Percentiles rank a stretch among this genome's conserved stretches.
Evolutionary conservation across 1,140 invertebrate genomes (phyloP).

Genomic region (Bacillus rossius): DNA sequence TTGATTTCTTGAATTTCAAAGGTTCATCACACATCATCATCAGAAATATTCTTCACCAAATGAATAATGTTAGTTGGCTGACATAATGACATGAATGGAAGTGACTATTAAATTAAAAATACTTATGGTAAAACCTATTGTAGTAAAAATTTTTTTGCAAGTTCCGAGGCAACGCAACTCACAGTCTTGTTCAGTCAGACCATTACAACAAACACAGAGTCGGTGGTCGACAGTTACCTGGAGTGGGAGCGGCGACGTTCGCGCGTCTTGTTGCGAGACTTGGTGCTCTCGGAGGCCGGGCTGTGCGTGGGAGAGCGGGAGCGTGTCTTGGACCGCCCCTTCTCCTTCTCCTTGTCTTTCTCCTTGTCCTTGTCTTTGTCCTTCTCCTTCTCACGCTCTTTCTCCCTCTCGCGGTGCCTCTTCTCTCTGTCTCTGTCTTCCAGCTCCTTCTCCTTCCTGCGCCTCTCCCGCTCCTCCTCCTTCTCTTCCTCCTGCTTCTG

Average conservation of each 20-base stretch:
- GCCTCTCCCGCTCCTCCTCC: conserved; percentile 6
- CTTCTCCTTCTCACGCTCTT: neutral
- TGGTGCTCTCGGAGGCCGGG: conserved; percentile 4
- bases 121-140: too few species aligned
- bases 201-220: too few species aligned
- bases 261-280: conserved; percentile 6
- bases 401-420: conserved; percentile 4
- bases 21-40: too few species aligned
- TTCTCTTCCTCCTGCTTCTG: conserved; percentile 17
- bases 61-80: too few species aligned
- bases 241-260: conserved; percentile 7
- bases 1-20: too few species aligned
- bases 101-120: too few species aligned
- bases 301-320: neutral
- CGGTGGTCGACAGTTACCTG: too few species aligned
- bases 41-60: too few species aligned
- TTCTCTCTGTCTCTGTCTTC: conserved; percentile 2
- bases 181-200: too few species aligned
- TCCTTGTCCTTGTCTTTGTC: neutral
- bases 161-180: too few species aligned
- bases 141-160: too few species aligned
- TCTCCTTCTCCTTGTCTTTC: neutral
- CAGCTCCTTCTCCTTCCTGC: conserved; percentile 3
- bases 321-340: neutral
- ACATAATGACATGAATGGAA: too few species aligned